Conservation (phyloP, 92 coral and sea anemone genomes). For the Phenganax subtilis region DNA sequence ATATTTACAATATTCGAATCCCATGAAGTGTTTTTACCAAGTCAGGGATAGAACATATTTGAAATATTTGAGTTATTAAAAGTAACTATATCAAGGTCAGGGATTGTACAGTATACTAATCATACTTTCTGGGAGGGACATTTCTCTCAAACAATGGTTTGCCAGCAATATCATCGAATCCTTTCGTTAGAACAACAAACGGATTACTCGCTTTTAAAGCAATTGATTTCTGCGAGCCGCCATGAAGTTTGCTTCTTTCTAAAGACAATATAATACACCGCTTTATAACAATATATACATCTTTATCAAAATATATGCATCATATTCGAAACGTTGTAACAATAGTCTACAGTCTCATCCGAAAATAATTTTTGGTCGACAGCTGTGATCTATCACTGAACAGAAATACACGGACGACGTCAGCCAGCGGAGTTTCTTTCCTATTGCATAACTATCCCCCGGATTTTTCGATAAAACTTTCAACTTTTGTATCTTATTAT, state of each 20-base stretch:
- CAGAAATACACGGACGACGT: no score
- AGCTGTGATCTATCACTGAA: no score
- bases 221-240: neutral
- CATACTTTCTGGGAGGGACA: constrained; percentile 79
- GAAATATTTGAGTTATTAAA: neutral
- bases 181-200: constrained; percentile 81
- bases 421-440: no score
- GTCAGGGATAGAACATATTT: neutral
- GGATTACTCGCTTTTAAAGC: constrained; percentile 67
- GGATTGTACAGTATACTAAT: neutral
- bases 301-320: neutral
- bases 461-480: no score
- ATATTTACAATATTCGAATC: no score
- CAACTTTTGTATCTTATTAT: no score
- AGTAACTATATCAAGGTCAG: neutral
- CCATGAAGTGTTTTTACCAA: neutral
- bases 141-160: constrained; percentile 88
- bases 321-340: no score
- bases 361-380: no score
- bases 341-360: no score
- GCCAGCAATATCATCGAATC: constrained; percentile 79
- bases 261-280: neutral
- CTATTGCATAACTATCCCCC: no score
- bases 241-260: constrained; percentile 9
- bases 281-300: neutral